Evolutionary conservation across 64 coral and sea anemone genomes (phyloP), one percentile per base, ranked within the genome.

Genomic region (Trachythela sp.): DNA sequence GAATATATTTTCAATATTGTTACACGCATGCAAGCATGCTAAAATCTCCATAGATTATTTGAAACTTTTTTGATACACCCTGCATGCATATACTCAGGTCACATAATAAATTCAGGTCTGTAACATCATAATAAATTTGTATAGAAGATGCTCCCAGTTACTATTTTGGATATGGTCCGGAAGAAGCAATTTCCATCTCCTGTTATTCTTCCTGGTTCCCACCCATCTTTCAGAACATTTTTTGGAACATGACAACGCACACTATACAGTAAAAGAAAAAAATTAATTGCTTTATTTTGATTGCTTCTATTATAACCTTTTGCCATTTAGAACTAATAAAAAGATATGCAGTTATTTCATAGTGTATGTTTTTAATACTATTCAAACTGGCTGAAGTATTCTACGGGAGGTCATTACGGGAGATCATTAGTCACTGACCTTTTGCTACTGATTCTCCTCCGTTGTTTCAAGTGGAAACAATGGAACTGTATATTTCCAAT

Each of bases 171-270:
- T 15, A 80, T 80, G 4, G 75, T 8, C 37, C 75, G 75, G 34
- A 80, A 80, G 35, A 80, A 35, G 33, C 75, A 80, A 80, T 80
- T 80, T 18, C 75, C 75, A 80, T 80, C 75, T 35, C 33, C 75
- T 15, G 15, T 2, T 4, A 80, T 39, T 18, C 11, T 80, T 15
- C 31, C 75, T 37, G 75, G 75, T 80, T 80, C 75, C 75, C 31
- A 80, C 13, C 75, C 75, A 10, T 39, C 15, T 80, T 39, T 35
- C 8, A 80, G 34, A 2, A 80, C 30, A 6, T 30, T 80, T 80
- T 80, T 13, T 30, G 75, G 75, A 34, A 80, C 75, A 9, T 80
- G 31, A 39, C 75, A 80, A 80, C 75, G 75, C 30, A 80, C 75
- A 34, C 75, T 80, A 64, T 27, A 64, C 8, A 64, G 5, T 20